Conservation (phyloP, 2,888 invertebrate species). For the Blera fallax region DNA sequence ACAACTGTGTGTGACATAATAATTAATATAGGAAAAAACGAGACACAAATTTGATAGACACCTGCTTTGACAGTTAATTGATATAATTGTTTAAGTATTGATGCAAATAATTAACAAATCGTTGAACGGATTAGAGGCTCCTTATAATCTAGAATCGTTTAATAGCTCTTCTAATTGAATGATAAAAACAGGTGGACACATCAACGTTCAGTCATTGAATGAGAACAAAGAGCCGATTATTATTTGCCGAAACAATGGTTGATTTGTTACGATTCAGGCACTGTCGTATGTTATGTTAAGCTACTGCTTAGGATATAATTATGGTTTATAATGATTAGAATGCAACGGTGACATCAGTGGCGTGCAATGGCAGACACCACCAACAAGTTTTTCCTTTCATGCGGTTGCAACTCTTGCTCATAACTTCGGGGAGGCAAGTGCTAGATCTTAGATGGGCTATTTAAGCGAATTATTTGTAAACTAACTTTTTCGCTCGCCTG, state of each 20-base stretch:
- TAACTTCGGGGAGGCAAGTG: too few relatives aligned
- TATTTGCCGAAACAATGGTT: neutral
- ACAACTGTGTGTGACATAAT: constrained; percentile 15
- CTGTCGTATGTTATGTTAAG: neutral
- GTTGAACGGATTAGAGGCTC: constrained; percentile 28
- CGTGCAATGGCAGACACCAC: too few relatives aligned
- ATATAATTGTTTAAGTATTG: constrained; percentile 13
- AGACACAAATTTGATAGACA: neutral
- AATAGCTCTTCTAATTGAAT: constrained; percentile 34
- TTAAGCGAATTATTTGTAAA: too few relatives aligned
- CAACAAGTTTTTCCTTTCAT: too few relatives aligned
- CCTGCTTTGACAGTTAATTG: constrained; percentile 31
- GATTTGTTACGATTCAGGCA: neutral
- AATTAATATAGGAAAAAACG: constrained; percentile 5
- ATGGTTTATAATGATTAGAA: too few relatives aligned
- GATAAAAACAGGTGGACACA: neutral
- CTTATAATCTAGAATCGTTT: constrained; percentile 9
- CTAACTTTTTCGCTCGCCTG: too few relatives aligned
- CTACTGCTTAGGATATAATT: too few relatives aligned
- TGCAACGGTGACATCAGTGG: too few relatives aligned
- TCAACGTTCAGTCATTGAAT: neutral
- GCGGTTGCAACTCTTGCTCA: too few relatives aligned
- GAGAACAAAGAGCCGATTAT: neutral
- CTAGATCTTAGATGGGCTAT: too few relatives aligned
- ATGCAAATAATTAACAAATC: constrained; percentile 34